These are phyloP conservation scores for Grus americana DNA, from an alignment of 2,113 vertebrate genomes.

Conservation along the genomic window DNA sequence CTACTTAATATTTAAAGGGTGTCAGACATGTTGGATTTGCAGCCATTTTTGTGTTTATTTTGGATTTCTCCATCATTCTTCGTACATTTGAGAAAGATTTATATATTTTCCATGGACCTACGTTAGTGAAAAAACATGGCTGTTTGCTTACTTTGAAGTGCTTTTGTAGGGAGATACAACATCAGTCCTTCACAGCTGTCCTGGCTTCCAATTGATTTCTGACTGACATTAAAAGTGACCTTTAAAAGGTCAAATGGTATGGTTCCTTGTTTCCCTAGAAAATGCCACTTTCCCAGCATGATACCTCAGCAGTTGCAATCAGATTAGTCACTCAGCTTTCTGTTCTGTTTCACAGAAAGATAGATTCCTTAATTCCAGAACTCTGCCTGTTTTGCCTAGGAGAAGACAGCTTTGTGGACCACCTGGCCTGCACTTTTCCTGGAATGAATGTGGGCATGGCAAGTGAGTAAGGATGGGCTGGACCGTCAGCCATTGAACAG, in stretches of 20 bases:
- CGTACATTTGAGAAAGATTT: not conserved
- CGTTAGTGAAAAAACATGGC: not conserved
- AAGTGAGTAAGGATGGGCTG: not conserved
- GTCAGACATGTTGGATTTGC: not conserved
- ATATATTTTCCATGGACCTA: not conserved
- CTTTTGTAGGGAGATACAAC: not conserved
- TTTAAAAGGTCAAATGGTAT: slow-evolving; percentile 23
- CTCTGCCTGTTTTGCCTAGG: not conserved
- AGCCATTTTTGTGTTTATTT: not conserved
- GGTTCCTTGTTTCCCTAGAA: slow-evolving; percentile 16
- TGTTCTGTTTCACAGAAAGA: not conserved
- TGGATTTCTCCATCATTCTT: not conserved
- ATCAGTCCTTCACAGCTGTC: not conserved
- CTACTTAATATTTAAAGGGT: not conserved
- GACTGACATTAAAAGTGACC: not conserved
- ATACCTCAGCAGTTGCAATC: not conserved
- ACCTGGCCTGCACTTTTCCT: not conserved
- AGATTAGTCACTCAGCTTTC: not conserved
- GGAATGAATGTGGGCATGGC: not conserved
- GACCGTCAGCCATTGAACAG: not conserved
- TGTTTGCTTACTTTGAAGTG: not conserved
- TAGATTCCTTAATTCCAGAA: not conserved
- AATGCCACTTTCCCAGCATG: not conserved
- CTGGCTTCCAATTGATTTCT: not conserved
- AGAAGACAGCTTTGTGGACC: not conserved